These are phyloP conservation scores for Spicauda simplicius DNA, from an alignment of 2,888 invertebrate species.

Conservation along the genomic window DNA sequence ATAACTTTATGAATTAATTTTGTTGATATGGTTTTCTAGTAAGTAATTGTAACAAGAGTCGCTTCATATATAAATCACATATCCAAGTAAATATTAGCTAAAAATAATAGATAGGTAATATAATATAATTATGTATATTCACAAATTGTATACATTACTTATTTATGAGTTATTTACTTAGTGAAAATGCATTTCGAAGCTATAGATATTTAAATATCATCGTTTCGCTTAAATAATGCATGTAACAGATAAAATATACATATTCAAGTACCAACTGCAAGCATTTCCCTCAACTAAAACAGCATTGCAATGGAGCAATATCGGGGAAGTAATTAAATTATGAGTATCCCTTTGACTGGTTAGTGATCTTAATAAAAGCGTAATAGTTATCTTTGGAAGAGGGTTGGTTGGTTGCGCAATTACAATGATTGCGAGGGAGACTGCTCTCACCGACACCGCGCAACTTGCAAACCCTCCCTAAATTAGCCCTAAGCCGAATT, in stretches of 20 bases:
- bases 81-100: no score
- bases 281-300: slow-evolving; percentile 8
- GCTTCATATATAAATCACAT: no score
- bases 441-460: slow-evolving; percentile 46
- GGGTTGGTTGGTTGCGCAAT: slow-evolving; percentile 69
- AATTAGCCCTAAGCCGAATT: slow-evolving; percentile 30
- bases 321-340: slow-evolving; percentile 73
- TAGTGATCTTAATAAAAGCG: slow-evolving; percentile 79
- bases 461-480: slow-evolving; percentile 20
- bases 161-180: no score
- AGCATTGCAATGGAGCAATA: slow-evolving; percentile 27
- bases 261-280: neutral
- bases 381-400: slow-evolving; percentile 76
- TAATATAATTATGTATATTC: no score
- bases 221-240: no score
- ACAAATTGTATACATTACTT: no score
- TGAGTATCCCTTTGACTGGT: slow-evolving; percentile 76
- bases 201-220: no score
- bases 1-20: no score
- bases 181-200: no score
- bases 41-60: no score
- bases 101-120: no score
- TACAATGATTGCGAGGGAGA: slow-evolving; percentile 54
- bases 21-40: no score
- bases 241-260: neutral